A percentile compares a stretch with the other conserved stretches of the same genome.
Conservation (phyloP, 2,113 vertebrate species). For the Tetrao urogallus region DNA sequence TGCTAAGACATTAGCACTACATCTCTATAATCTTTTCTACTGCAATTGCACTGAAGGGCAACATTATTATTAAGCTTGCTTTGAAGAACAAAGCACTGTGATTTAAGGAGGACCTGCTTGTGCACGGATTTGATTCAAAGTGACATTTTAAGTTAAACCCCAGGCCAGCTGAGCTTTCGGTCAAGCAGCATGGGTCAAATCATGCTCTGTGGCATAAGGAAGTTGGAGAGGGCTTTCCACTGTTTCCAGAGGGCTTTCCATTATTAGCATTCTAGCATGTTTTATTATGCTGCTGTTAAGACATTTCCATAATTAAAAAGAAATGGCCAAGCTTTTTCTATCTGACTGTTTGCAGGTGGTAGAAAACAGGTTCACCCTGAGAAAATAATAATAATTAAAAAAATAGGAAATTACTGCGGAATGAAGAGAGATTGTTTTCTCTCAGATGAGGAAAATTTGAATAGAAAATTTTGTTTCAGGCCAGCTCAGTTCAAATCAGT, state of each 20-base stretch:
- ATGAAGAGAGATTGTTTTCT: background rate
- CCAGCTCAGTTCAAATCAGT: slow-evolving; percentile 16
- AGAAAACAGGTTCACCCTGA: background rate
- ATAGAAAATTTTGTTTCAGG: slow-evolving; percentile 24
- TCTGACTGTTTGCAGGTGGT: background rate
- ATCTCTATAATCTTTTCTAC: background rate
- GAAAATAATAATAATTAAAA: background rate
- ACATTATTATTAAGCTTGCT: background rate
- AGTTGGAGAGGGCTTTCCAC: background rate
- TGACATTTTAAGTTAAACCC: slow-evolving; percentile 21
- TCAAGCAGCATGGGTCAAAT: slow-evolving; percentile 10
- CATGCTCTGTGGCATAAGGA: background rate
- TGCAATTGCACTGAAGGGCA: background rate
- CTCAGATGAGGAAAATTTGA: slow-evolving; percentile 14
- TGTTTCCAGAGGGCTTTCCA: background rate
- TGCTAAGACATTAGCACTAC: accelerated
- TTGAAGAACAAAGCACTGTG: background rate
- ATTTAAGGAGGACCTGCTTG: background rate
- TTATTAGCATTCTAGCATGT: background rate
- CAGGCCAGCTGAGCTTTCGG: background rate
- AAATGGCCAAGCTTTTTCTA: background rate
- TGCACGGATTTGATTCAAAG: background rate
- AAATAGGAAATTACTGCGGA: background rate
- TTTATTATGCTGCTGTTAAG: background rate
- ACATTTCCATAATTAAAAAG: background rate